These are phyloP conservation scores for Rhagoletis pomonella DNA, from an alignment of 1,140 invertebrate species.

Conservation along the genomic window DNA sequence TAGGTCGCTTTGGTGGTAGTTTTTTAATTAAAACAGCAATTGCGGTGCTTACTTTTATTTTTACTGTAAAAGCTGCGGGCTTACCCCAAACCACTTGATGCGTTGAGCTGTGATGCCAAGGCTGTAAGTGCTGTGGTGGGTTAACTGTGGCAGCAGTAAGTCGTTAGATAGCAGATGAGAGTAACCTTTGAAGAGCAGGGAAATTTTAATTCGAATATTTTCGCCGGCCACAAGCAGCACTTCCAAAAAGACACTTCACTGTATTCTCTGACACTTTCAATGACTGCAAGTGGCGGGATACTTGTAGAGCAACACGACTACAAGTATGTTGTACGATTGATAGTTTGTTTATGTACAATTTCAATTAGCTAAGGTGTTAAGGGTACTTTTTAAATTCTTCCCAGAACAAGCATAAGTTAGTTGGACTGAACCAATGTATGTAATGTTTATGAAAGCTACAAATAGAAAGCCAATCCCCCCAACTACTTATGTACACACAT, in stretches of 20 bases:
- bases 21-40: conserved; percentile 20
- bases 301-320: not conserved
- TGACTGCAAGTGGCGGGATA: not conserved
- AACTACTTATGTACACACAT: too few species aligned
- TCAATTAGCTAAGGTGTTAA: conserved; percentile 8
- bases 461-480: too few species aligned
- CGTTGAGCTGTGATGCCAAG: too few species aligned
- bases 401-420: not conserved
- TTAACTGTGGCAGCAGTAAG: not conserved
- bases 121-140: too few species aligned
- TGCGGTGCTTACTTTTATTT: not conserved
- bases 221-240: not conserved
- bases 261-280: not conserved
- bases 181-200: not conserved
- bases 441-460: too few species aligned
- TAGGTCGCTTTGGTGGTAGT: not conserved
- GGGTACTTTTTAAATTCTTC: not conserved
- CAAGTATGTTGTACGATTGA: conserved; percentile 1
- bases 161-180: not conserved
- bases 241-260: not conserved
- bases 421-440: too few species aligned
- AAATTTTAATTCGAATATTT: not conserved
- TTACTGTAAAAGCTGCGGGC: not conserved
- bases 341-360: conserved; percentile 16
- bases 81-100: too few species aligned